Percentiles rank a stretch among this genome's conserved stretches.
Evolutionary conservation across 92 coral and sea anemone species (phyloP).

Genomic region (Galaxea fascicularis): DNA sequence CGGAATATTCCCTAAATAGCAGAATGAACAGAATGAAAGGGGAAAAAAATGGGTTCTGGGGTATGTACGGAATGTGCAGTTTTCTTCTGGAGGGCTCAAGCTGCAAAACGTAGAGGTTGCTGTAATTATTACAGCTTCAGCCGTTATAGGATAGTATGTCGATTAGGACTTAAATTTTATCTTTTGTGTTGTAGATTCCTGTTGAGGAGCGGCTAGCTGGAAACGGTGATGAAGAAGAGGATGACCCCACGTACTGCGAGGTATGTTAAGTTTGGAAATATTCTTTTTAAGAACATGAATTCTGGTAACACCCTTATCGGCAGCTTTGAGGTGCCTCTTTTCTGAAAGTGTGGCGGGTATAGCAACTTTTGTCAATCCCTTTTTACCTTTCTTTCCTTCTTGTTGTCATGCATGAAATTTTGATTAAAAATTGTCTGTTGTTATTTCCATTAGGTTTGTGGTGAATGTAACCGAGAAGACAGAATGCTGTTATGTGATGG

Average conservation of each 20-base stretch:
- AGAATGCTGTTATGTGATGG: conserved; percentile 91
- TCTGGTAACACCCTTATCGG: too few relatives aligned
- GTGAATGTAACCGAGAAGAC: conserved; percentile 87
- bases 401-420: too few relatives aligned
- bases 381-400: neutral
- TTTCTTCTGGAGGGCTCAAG: too few relatives aligned
- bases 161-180: neutral
- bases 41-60: too few relatives aligned
- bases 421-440: neutral
- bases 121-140: too few relatives aligned
- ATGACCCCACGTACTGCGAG: conserved; percentile 93
- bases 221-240: conserved; percentile 86
- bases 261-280: conserved; percentile 38
- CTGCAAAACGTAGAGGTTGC: too few relatives aligned
- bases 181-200: conserved; percentile 56
- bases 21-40: too few relatives aligned
- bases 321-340: too few relatives aligned
- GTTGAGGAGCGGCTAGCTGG: conserved; percentile 78
- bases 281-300: too few relatives aligned
- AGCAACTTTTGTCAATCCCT: neutral
- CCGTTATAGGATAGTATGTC: neutral
- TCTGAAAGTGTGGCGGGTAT: too few relatives aligned
- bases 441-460: conserved; percentile 71
- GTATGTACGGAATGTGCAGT: too few relatives aligned
- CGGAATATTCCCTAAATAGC: too few relatives aligned